Evolutionary conservation across 2,113 vertebrate genomes (phyloP).

Genomic region (Shinisaurus crocodilurus): DNA sequence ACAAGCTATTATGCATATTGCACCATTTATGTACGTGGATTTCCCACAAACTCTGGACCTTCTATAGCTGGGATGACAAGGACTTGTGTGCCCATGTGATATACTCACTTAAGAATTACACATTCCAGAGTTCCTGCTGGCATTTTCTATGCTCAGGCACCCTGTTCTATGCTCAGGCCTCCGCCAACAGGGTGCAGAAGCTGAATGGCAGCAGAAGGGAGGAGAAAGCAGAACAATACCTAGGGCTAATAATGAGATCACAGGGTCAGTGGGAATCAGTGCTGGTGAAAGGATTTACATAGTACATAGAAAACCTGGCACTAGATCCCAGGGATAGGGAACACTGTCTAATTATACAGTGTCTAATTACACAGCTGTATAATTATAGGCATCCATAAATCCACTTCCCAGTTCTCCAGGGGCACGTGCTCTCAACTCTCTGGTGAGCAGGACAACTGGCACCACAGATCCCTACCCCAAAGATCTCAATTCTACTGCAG

Average conservation of each 20-base stretch:
- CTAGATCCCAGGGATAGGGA: not conserved
- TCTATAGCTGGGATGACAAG: not conserved
- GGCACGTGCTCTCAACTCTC: not conserved
- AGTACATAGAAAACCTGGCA: not conserved
- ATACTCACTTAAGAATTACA: not conserved
- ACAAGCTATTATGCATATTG: not conserved
- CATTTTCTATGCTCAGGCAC: not conserved
- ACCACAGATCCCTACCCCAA: not conserved
- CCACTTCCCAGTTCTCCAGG: not conserved
- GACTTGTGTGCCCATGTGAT: not conserved
- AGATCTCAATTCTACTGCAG: not conserved
- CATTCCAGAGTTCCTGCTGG: not conserved
- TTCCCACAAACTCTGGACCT: not conserved
- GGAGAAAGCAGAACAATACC: not conserved
- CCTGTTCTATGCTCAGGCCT: not conserved
- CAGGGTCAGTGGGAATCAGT: not conserved
- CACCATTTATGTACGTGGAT: not conserved
- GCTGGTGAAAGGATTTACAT: not conserved
- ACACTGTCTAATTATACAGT: not conserved
- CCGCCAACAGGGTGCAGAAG: not conserved
- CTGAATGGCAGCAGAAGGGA: not conserved
- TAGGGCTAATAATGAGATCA: not conserved
- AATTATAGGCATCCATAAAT: not conserved
- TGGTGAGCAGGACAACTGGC: not conserved
- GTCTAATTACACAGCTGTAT: not conserved